These are phyloP conservation scores for Ctenicera cuprea DNA, from an alignment of 2,888 invertebrate genomes.

Conservation along the genomic window DNA sequence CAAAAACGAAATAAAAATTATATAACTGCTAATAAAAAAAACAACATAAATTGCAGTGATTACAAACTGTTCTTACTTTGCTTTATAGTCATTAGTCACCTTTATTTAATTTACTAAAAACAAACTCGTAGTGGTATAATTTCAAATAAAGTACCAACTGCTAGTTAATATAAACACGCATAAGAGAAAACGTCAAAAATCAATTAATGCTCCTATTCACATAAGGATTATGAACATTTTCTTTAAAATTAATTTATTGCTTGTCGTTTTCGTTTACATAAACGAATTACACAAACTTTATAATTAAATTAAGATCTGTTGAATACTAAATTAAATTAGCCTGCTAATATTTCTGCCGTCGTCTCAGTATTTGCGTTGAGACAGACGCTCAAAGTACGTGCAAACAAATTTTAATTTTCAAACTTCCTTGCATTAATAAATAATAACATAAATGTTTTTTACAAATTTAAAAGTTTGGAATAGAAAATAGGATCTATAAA, in stretches of 20 bases:
- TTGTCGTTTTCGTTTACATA: conserved; percentile 13
- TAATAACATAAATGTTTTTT: too few species aligned
- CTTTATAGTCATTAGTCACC: too few species aligned
- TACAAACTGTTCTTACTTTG: too few species aligned
- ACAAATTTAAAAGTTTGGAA: too few species aligned
- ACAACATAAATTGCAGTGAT: too few species aligned
- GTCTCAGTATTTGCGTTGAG: conserved; percentile 12
- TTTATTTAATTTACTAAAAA: too few species aligned
- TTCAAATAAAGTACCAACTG: not conserved
- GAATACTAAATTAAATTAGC: conserved; percentile 32
- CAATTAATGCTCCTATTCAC: conserved; percentile 3
- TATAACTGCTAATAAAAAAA: too few species aligned
- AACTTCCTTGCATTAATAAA: not conserved
- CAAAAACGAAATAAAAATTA: too few species aligned
- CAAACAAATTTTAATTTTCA: not conserved
- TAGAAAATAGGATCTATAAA: too few species aligned
- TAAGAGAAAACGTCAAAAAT: not conserved
- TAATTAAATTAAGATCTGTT: conserved; percentile 37
- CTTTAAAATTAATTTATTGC: conserved; percentile 25
- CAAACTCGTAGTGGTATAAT: too few species aligned
- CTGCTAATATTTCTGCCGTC: conserved; percentile 19
- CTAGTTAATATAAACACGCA: not conserved
- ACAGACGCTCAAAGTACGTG: not conserved
- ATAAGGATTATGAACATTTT: not conserved
- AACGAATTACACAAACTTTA: conserved; percentile 28